Conservation (phyloP, 1,140 invertebrate genomes). For the Drosophila hydei region DNA sequence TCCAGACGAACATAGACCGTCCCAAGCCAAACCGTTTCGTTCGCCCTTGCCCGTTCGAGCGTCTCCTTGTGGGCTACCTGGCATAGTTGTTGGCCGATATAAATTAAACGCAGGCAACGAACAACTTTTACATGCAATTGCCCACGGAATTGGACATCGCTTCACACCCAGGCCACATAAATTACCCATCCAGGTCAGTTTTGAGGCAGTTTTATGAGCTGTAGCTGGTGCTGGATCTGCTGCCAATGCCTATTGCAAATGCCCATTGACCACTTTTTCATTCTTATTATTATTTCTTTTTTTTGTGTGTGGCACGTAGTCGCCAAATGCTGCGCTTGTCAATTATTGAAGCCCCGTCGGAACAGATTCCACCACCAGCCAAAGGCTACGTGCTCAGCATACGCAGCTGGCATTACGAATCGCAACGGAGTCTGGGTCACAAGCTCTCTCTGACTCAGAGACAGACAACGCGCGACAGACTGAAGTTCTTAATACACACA, state of each 20-base stretch:
- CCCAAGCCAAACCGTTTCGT: slow-evolving; percentile 1
- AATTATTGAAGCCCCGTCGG: slow-evolving; percentile 52
- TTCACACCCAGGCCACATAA: slow-evolving; percentile 74
- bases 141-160: slow-evolving; percentile 55
- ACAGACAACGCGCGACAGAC: background rate
- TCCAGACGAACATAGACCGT: slow-evolving; percentile 8
- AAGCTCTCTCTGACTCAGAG: slow-evolving; percentile 16
- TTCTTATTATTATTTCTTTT: too few relatives aligned
- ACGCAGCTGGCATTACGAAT: slow-evolving; percentile 54
- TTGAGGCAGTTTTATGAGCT: slow-evolving; percentile 68
- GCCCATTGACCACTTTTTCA: too few relatives aligned
- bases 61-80: slow-evolving; percentile 48
- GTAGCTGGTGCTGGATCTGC: slow-evolving; percentile 2
- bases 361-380: slow-evolving; percentile 67
- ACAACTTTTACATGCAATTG: slow-evolving; percentile 79
- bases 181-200: slow-evolving; percentile 75
- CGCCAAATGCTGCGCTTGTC: slow-evolving; percentile 51
- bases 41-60: slow-evolving; percentile 2
- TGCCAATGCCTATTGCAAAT: background rate
- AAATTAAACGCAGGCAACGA: slow-evolving; percentile 76
- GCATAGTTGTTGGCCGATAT: slow-evolving; percentile 59
- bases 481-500: slow-evolving; percentile 9
- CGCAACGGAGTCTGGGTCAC: slow-evolving; percentile 7
- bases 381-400: slow-evolving; percentile 64
- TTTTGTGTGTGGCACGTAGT: slow-evolving; percentile 30